Conservation (phyloP, 2,113 vertebrate species). For the Crotalus tigris region DNA sequence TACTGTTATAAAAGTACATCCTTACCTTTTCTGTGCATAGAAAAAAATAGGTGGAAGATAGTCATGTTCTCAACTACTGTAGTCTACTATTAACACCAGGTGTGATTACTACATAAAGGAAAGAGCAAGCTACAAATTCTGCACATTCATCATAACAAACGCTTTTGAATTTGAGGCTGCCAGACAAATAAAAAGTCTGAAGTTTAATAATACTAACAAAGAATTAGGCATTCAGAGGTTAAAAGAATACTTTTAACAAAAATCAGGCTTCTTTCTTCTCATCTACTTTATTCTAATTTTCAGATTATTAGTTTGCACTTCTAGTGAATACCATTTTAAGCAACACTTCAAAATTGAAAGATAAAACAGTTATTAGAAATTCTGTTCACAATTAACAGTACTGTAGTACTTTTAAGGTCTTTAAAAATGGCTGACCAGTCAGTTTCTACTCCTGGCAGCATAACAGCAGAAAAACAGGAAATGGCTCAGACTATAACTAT, state of each 20-base stretch:
- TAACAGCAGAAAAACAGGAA: constrained; percentile 57
- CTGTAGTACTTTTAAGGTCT: constrained; percentile 7
- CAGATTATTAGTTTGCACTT: not conserved
- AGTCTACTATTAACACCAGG: not conserved
- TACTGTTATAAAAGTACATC: not conserved
- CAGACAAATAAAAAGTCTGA: not conserved
- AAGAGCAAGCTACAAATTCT: not conserved
- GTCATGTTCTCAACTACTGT: not conserved
- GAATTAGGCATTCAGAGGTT: not conserved
- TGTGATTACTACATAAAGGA: not conserved
- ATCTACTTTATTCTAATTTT: not conserved
- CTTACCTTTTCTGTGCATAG: not conserved
- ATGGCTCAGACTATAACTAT: constrained; percentile 59
- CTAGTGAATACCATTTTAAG: not conserved
- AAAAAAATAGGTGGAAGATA: not conserved
- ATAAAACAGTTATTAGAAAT: not conserved
- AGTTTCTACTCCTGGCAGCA: constrained; percentile 50
- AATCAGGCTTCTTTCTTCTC: not conserved
- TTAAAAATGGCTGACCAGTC: constrained; percentile 28
- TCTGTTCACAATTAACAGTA: constrained; percentile 11
- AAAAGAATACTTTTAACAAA: not conserved
- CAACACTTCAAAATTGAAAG: not conserved
- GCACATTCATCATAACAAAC: not conserved
- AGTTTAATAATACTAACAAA: not conserved
- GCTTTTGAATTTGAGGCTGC: not conserved